phyloP scores from a whole-genome alignment of 2,113 vertebrate genomes.

The Leucosticte australis region DNA sequence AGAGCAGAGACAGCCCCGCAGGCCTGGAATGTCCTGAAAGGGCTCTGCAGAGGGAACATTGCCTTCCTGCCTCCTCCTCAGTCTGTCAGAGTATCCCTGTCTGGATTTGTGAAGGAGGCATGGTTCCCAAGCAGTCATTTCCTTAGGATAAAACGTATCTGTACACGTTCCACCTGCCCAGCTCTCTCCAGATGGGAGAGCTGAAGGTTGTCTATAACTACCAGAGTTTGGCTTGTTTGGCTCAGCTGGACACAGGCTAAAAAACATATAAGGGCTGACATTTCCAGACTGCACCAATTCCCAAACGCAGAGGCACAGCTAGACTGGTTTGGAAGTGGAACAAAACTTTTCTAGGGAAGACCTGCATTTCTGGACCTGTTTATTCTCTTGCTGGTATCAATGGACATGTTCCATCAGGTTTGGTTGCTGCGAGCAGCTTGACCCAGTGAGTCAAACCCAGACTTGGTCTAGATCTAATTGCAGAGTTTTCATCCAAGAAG shows the following conservation, averaged over 20 bases:
- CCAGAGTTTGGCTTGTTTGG: not conserved
- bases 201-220: not conserved
- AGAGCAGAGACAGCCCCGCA: not conserved
- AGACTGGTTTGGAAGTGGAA: not conserved
- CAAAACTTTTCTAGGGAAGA: not conserved
- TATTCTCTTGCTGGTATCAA: not conserved
- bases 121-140: not conserved
- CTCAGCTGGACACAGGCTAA: not conserved
- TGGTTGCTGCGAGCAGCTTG: rapidly evolving
- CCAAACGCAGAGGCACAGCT: not conserved
- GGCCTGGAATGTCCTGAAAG: not conserved
- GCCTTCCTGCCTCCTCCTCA: not conserved
- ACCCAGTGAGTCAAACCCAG: not conserved
- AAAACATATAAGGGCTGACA: not conserved
- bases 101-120: not conserved
- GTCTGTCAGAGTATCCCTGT: not conserved
- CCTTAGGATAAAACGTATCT: not conserved
- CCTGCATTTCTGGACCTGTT: not conserved
- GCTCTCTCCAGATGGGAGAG: not conserved
- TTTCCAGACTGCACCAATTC: not conserved
- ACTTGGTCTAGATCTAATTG: not conserved
- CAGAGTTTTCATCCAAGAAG: not conserved
- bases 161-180: not conserved
- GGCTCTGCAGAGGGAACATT: not conserved
- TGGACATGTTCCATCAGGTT: not conserved